phyloP scores from a whole-genome alignment of 2,113 vertebrate genomes.

The Caranx ignobilis region DNA sequence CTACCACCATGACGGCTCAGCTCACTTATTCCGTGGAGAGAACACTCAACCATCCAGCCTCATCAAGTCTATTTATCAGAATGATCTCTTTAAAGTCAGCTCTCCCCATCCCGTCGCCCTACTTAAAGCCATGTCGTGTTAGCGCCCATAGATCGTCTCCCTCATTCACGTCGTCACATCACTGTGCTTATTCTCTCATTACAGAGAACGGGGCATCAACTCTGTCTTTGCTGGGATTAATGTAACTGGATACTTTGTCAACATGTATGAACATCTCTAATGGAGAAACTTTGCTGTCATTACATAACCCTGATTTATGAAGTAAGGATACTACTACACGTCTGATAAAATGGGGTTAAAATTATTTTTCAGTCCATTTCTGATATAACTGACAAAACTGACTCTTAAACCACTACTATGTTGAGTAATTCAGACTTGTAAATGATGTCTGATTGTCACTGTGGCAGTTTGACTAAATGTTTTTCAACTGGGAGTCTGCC shows the following conservation, averaged over 20 bases:
- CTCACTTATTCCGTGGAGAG: constrained; percentile 63
- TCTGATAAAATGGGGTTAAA: constrained; percentile 31
- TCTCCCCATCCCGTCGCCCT: constrained; percentile 72
- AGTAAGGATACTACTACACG: constrained; percentile 35
- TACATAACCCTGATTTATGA: constrained; percentile 63
- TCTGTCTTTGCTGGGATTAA: constrained; percentile 68
- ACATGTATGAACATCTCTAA: constrained; percentile 76
- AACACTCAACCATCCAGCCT: constrained; percentile 76
- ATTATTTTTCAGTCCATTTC: constrained; percentile 29
- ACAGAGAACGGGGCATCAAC: constrained; percentile 57
- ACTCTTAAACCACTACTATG: constrained; percentile 35
- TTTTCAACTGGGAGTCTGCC: constrained; percentile 9
- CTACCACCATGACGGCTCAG: constrained; percentile 66
- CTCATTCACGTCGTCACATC: constrained; percentile 67
- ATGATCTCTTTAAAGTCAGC: constrained; percentile 77
- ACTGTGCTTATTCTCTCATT: constrained; percentile 71
- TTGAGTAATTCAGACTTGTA: constrained; percentile 38
- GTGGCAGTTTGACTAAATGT: constrained; percentile 33
- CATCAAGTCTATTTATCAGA: constrained; percentile 80
- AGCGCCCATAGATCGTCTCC: constrained; percentile 61
- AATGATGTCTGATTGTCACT: constrained; percentile 42
- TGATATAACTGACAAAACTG: constrained; percentile 35
- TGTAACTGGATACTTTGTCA: constrained; percentile 79
- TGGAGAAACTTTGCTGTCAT: constrained; percentile 60
- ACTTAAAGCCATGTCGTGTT: constrained; percentile 78